Evolutionary conservation across 2,113 vertebrate species (phyloP), one percentile per base, ranked within the genome.

Genomic region (Psephotus haematonotus): DNA sequence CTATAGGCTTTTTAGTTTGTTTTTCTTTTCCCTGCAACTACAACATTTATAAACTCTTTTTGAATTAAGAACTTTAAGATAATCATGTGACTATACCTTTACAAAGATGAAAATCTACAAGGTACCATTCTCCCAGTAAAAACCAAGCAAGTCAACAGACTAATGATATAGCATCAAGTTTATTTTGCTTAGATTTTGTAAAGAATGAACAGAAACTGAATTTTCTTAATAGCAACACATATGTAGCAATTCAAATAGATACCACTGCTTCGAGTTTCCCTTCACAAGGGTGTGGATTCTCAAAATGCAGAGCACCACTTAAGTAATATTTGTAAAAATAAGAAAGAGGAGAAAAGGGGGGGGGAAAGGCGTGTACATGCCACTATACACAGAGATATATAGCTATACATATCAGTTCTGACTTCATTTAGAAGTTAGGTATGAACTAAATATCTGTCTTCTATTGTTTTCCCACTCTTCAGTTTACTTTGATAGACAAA

Each of bases 361-460:
- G 22, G 12, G 12, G 37, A 64, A 31, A 62, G 6, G 3, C 3
- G n/a, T 53, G 4, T 6, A 35, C 2, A 0, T 16, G 23, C 5
- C 23, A 67, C 20, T 33, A 3, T 1, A 55, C 2, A 46, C 8
- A 55, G 35, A 82, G 23, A 70, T 1, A 49, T 69, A 31, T 43
- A 75, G 22, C 14, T 63, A 9, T 17, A 41, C 0, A 0, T 33
- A 22, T 37, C 9, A 17, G 33, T 15, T 75, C 71, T 65, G 16
- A 55, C 35, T 91, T 72, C 13, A 82, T 41, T 65, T 60, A 29
- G 20, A 78, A 86, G 17, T 43, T 43, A 28, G 8, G 17, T 16
- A 81, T 22, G n/a, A 70, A 52, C 67, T 70, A 47, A 63, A 77
- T 72, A 23, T 43, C 35, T 55, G 11, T 59, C 37, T 75, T 90